Percentiles rank a stretch among this genome's conserved stretches.
These are phyloP conservation scores for Dryobates pubescens DNA, from an alignment of 2,797 vertebrate genomes.

Conservation along the genomic window DNA sequence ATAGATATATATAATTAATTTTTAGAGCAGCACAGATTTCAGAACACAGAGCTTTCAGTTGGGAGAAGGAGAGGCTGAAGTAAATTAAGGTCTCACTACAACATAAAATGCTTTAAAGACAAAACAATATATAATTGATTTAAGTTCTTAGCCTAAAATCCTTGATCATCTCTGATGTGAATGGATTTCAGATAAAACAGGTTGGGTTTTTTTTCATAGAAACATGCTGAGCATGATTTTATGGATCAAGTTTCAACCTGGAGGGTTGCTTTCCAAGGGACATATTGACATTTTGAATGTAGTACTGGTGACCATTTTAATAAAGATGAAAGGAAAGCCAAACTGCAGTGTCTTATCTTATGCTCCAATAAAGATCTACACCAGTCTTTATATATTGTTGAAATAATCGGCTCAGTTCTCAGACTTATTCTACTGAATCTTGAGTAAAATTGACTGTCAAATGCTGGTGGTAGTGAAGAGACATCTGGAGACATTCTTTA, in stretches of 20 bases:
- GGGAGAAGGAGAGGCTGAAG: not conserved
- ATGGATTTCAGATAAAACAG: not conserved
- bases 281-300: not conserved
- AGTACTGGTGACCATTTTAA: not conserved
- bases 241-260: not conserved
- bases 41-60: not conserved
- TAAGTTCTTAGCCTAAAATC: not conserved
- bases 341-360: not conserved
- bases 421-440: not conserved
- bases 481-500: fast-evolving
- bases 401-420: not conserved
- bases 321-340: not conserved
- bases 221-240: not conserved
- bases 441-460: not conserved
- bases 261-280: not conserved
- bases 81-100: not conserved
- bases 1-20: no score
- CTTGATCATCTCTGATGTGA: not conserved
- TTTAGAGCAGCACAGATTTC: not conserved
- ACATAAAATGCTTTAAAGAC: not conserved
- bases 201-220: not conserved
- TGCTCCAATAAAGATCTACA: not conserved
- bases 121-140: not conserved
- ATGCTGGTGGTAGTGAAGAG: not conserved
- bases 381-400: not conserved